Conservation (phyloP, 2,113 vertebrate genomes). For the Motacilla alba region DNA sequence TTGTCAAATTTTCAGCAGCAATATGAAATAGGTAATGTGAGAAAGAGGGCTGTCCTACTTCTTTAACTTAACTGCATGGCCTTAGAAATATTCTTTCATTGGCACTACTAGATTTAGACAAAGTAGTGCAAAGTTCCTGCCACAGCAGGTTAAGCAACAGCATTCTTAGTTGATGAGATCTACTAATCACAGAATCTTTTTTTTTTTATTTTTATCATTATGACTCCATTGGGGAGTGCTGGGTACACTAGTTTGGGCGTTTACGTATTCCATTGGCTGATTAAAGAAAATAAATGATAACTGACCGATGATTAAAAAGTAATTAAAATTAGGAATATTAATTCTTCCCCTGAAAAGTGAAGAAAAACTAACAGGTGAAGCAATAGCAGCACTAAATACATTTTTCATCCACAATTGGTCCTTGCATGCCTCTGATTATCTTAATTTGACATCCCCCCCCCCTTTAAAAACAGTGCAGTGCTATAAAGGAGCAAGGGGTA, state of each 20-base stretch:
- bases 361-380: neutral
- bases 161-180: neutral
- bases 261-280: neutral
- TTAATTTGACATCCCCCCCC: rapidly evolving
- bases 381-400: neutral
- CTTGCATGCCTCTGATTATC: neutral
- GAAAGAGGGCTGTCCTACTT: neutral
- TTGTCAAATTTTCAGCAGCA: neutral
- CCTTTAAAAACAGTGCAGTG: neutral
- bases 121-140: neutral
- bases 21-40: neutral
- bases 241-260: neutral
- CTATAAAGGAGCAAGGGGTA: neutral
- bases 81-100: neutral
- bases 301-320: neutral
- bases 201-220: neutral
- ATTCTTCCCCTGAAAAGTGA: neutral
- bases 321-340: neutral
- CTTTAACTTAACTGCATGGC: neutral
- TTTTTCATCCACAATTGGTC: neutral
- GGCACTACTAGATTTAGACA: neutral
- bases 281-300: neutral
- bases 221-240: neutral
- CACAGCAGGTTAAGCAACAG: neutral
- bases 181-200: neutral